These are phyloP conservation scores for Ophion obscuratus DNA, from an alignment of 2,888 invertebrate species.

Conservation along the genomic window DNA sequence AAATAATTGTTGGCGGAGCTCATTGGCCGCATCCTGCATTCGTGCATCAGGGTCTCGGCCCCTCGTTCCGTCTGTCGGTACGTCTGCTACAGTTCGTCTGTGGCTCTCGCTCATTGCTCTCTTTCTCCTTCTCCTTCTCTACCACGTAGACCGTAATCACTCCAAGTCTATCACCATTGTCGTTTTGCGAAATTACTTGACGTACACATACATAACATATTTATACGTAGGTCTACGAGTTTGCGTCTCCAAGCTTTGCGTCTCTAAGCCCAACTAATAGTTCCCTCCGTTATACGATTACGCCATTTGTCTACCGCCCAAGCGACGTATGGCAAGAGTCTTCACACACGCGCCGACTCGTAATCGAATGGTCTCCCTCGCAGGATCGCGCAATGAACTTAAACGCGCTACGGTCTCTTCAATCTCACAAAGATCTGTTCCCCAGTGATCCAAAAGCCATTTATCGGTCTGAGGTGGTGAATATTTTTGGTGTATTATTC, in stretches of 20 bases:
- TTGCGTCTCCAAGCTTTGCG: conserved; percentile 44
- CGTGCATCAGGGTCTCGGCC: conserved; percentile 76
- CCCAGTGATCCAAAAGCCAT: no score
- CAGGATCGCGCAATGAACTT: not conserved
- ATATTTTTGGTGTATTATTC: no score
- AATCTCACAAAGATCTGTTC: not conserved
- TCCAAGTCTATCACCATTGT: conserved; percentile 48
- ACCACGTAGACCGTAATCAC: conserved; percentile 43
- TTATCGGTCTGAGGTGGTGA: no score
- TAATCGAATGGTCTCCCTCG: conserved; percentile 10
- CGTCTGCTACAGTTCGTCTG: conserved; percentile 73
- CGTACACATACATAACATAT: not conserved
- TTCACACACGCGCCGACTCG: not conserved
- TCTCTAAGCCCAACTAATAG: conserved; percentile 38
- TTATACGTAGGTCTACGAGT: conserved; percentile 21
- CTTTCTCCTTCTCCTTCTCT: conserved; percentile 68
- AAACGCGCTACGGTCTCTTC: not conserved
- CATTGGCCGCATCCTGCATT: conserved; percentile 83
- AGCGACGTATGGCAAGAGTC: not conserved
- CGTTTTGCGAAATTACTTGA: conserved; percentile 48
- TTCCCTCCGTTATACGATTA: conserved; percentile 23
- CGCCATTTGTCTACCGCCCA: not conserved
- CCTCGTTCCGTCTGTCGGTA: conserved; percentile 78
- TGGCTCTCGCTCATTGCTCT: conserved; percentile 37
- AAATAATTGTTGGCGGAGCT: conserved; percentile 82